These are phyloP conservation scores for Gephyroberyx darwinii DNA, from an alignment of 2,797 vertebrate species.

Conservation along the genomic window DNA sequence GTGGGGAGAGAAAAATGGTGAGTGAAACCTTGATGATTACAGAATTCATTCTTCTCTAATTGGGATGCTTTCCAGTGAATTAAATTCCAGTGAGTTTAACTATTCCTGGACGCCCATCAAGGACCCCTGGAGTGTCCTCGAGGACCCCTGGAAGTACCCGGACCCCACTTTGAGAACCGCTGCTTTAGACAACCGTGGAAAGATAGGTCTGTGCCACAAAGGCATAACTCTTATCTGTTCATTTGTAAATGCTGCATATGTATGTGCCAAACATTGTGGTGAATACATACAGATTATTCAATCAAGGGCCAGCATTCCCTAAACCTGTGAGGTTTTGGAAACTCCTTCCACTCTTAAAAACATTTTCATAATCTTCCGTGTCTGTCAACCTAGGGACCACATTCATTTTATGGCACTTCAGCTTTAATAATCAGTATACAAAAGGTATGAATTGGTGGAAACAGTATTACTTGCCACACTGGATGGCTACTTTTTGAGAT, in stretches of 20 bases:
- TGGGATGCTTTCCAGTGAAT: no score
- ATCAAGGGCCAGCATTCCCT: not conserved
- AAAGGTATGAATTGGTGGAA: no score
- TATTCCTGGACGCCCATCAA: not conserved
- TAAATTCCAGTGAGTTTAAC: not conserved
- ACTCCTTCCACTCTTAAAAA: constrained; percentile 3
- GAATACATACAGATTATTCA: not conserved
- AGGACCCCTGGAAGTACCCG: not conserved
- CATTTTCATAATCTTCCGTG: no score
- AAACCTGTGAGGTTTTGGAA: not conserved
- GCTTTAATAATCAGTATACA: no score
- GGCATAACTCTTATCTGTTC: not conserved
- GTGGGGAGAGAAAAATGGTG: not conserved
- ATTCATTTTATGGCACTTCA: no score
- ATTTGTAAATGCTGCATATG: constrained; percentile 23
- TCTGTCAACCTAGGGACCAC: no score
- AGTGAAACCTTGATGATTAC: no score
- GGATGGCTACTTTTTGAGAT: no score
- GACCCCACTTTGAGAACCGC: not conserved
- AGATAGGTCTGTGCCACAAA: not conserved
- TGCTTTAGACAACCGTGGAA: not conserved
- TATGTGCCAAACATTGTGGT: not conserved
- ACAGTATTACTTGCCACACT: no score
- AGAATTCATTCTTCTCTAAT: no score
- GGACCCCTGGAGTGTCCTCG: not conserved